A percentile compares a stretch with the other conserved stretches of the same genome.
Evolutionary conservation across 2,113 vertebrate species (phyloP).

Genomic region (Atrichornis clamosus): DNA sequence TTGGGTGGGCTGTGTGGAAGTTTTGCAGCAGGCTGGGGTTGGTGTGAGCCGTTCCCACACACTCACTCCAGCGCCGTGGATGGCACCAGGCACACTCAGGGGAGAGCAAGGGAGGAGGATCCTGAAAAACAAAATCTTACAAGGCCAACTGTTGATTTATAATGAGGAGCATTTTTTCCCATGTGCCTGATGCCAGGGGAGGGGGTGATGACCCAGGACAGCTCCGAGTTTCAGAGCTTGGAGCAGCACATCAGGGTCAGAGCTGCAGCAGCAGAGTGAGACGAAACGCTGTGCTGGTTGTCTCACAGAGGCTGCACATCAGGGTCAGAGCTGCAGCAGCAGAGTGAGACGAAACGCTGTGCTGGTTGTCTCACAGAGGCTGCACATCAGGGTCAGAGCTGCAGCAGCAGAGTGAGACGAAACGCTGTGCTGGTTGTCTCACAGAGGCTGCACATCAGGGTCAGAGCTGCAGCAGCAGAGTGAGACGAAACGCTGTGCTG

Average conservation of each 20-base stretch:
- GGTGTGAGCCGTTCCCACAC: not conserved
- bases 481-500: not conserved
- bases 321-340: not conserved
- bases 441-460: not conserved
- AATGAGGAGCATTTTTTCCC: not conserved
- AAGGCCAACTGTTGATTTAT: not conserved
- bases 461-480: not conserved
- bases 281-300: accelerated
- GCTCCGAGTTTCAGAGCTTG: not conserved
- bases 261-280: not conserved
- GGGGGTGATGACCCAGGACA: accelerated
- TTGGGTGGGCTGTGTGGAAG: not conserved
- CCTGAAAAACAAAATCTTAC: not conserved
- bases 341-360: not conserved
- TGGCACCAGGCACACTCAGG: accelerated
- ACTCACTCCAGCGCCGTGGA: not conserved
- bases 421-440: not conserved
- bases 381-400: not conserved
- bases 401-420: not conserved
- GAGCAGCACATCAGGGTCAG: not conserved
- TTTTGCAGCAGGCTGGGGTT: not conserved
- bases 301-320: not conserved
- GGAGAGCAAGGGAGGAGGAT: not conserved
- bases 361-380: not conserved
- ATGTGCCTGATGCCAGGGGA: not conserved